These are phyloP conservation scores for Olivierus martensii DNA, from an alignment of 1,140 invertebrate genomes.

Conservation along the genomic window DNA sequence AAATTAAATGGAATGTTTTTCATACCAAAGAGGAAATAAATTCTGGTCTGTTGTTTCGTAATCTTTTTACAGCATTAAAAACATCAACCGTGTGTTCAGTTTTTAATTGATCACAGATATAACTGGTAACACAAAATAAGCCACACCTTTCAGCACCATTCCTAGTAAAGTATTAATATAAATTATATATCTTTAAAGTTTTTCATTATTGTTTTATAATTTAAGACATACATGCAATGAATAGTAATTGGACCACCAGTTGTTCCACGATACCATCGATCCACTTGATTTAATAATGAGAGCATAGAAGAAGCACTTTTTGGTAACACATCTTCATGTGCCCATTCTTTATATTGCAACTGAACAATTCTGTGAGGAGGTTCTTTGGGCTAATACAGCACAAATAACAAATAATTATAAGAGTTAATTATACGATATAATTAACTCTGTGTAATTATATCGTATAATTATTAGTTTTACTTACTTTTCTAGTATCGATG, in stretches of 20 bases:
- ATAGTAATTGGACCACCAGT: constrained; percentile 11
- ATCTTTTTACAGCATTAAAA: constrained; percentile 30
- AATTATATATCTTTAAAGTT: not conserved
- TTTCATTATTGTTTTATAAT: too few relatives aligned
- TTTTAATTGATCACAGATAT: constrained; percentile 30
- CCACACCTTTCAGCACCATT: constrained; percentile 32
- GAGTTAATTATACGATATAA: not conserved
- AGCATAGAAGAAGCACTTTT: constrained; percentile 2
- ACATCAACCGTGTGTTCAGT: constrained; percentile 32
- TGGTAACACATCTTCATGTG: not conserved
- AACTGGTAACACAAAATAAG: constrained; percentile 28
- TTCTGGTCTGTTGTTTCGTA: constrained; percentile 14
- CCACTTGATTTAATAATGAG: not conserved
- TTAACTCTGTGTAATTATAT: not conserved
- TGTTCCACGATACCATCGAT: constrained; percentile 3
- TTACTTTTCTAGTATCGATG: constrained; percentile 1
- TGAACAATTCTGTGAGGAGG: constrained; percentile 10
- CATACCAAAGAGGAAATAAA: constrained; percentile 19
- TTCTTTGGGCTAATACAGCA: not conserved
- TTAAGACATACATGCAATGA: constrained; percentile 13
- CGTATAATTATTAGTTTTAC: not conserved
- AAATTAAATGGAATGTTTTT: too few relatives aligned
- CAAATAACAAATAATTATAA: not conserved
- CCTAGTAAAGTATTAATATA: constrained; percentile 19
- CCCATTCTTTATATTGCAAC: constrained; percentile 14